Evolutionary conservation across 2,888 invertebrate genomes (phyloP).

Genomic region (Sphecodes monilicornis): DNA sequence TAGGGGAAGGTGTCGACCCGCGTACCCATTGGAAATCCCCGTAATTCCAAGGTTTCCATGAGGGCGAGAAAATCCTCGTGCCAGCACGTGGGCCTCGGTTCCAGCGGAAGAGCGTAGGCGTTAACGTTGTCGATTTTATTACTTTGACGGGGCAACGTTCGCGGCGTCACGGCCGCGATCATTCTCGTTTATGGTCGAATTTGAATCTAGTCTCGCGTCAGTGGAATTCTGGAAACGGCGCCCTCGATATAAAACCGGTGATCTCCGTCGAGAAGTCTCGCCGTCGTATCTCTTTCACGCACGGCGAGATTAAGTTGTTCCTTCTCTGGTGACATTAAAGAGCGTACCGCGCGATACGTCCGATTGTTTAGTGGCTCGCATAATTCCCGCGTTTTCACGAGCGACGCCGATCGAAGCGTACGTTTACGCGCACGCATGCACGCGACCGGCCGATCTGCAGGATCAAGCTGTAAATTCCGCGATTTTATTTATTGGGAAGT

Average conservation of each 20-base stretch:
- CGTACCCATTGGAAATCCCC: slow-evolving; percentile 37
- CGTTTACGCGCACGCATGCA: slow-evolving; percentile 33
- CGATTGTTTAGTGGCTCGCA: slow-evolving; percentile 63
- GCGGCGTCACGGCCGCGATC: slow-evolving; percentile 65
- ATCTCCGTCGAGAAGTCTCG: slow-evolving; percentile 26
- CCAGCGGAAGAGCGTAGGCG: slow-evolving; percentile 63
- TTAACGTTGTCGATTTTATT: slow-evolving; percentile 72
- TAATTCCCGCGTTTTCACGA: slow-evolving; percentile 65
- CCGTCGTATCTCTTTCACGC: slow-evolving; percentile 47
- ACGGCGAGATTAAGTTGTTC: slow-evolving; percentile 67
- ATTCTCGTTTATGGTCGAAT: slow-evolving; percentile 74
- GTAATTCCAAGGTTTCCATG: slow-evolving; percentile 14
- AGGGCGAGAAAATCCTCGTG: slow-evolving; percentile 26
- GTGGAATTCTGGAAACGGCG: slow-evolving; percentile 66
- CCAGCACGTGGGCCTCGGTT: not conserved
- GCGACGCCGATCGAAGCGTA: slow-evolving; percentile 46
- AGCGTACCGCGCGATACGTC: slow-evolving; percentile 55
- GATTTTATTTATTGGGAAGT: slow-evolving; percentile 37
- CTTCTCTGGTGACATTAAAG: slow-evolving; percentile 61
- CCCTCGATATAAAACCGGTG: slow-evolving; percentile 56
- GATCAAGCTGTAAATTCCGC: slow-evolving; percentile 10
- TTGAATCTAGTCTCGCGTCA: slow-evolving; percentile 54
- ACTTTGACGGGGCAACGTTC: slow-evolving; percentile 60
- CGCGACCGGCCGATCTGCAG: not conserved
- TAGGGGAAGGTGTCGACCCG: not conserved